Conservation (phyloP, 2,888 invertebrate species). For the Ochropacha duplaris region DNA sequence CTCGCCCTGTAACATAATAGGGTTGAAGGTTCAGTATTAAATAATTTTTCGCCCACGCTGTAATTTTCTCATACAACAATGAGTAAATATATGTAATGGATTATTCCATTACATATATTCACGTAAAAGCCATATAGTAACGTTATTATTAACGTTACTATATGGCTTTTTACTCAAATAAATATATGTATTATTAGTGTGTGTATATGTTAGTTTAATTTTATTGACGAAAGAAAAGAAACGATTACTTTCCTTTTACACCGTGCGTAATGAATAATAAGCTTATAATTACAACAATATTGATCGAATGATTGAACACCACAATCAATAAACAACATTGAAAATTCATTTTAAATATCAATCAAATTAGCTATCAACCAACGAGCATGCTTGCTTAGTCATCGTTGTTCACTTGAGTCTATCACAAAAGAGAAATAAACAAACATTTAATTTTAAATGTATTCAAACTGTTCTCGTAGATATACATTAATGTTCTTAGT, state of each 20-base stretch:
- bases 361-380: not conserved
- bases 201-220: not conserved
- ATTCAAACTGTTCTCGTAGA: not conserved
- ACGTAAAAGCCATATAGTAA: no score
- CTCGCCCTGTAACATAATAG: slow-evolving; percentile 36
- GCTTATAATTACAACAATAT: not conserved
- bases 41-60: slow-evolving; percentile 45
- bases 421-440: not conserved
- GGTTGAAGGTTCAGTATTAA: slow-evolving; percentile 32
- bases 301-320: not conserved
- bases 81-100: not conserved
- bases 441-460: not conserved
- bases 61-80: slow-evolving; percentile 32
- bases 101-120: no score
- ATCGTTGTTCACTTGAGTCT: not conserved
- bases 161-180: not conserved
- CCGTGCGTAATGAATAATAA: not conserved
- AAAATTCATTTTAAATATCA: not conserved
- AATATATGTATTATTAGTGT: not conserved
- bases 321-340: not conserved
- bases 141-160: no score
- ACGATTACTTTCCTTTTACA: not conserved
- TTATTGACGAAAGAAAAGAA: not conserved
- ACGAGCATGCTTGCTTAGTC: not conserved
- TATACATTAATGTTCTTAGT: not conserved